phyloP scores from a whole-genome alignment of 2,113 vertebrate genomes.

The Sceloporus undulatus region DNA sequence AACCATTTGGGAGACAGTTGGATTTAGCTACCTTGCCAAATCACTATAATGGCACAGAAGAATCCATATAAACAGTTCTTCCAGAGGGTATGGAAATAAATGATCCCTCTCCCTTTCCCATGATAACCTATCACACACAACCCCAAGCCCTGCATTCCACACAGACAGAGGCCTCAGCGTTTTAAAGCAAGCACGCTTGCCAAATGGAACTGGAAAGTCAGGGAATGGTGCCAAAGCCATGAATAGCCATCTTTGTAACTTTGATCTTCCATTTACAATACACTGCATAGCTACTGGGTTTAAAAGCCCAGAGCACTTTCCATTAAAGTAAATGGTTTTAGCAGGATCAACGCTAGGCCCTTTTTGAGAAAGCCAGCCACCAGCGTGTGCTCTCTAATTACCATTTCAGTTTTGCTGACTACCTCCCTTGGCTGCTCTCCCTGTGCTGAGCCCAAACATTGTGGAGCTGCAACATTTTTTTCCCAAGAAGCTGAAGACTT shows the following conservation, averaged over 20 bases:
- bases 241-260: not conserved
- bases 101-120: not conserved
- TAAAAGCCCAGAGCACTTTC: conserved; percentile 26
- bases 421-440: conserved; percentile 11
- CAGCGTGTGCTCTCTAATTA: conserved; percentile 18
- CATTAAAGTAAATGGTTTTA: conserved; percentile 35
- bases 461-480: not conserved
- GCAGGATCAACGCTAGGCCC: conserved; percentile 2
- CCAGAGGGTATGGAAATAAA: not conserved
- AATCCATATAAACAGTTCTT: not conserved
- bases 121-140: not conserved
- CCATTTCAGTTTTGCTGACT: conserved; percentile 29
- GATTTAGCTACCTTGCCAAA: not conserved
- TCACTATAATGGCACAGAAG: not conserved
- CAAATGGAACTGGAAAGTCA: conserved; percentile 20
- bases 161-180: conserved; percentile 22
- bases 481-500: not conserved
- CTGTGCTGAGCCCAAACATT: conserved; percentile 17
- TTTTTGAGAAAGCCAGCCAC: not conserved
- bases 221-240: conserved; percentile 18
- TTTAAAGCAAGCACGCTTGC: conserved; percentile 17
- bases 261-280: conserved; percentile 25
- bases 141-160: conserved; percentile 5
- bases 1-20: not conserved
- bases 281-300: conserved; percentile 24